Conservation (phyloP, 2,113 vertebrate species). For the Ageneiosus marmoratus region DNA sequence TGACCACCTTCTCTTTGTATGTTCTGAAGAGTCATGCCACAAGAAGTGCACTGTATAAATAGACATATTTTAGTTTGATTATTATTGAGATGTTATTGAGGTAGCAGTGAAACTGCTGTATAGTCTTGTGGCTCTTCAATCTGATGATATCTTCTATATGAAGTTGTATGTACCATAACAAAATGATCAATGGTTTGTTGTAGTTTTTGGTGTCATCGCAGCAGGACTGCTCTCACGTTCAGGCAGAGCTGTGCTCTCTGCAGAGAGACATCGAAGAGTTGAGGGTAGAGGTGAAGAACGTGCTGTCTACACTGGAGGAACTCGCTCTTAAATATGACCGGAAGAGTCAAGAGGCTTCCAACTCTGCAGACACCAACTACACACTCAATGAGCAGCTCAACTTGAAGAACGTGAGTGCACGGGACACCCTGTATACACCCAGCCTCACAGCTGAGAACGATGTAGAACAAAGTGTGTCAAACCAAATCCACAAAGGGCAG, state of each 20-base stretch:
- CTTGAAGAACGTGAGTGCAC: constrained; percentile 77
- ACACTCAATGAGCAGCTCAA: constrained; percentile 85
- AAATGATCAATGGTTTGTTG: neutral
- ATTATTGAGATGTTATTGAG: too few species aligned
- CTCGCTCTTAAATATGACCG: constrained; percentile 92
- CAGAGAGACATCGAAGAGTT: constrained; percentile 91
- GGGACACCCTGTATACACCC: neutral
- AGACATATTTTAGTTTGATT: too few species aligned
- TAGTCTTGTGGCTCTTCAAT: neutral
- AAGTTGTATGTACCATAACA: neutral
- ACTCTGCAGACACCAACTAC: constrained; percentile 78
- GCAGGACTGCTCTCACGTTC: constrained; percentile 88
- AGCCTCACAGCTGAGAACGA: neutral
- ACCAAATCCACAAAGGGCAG: too few species aligned
- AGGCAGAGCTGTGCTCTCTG: constrained; percentile 88
- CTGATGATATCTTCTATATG: neutral
- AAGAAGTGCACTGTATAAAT: neutral
- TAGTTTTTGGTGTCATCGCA: constrained; percentile 89
- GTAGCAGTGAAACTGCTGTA: neutral
- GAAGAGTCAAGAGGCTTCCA: constrained; percentile 90
- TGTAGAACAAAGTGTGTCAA: too few species aligned
- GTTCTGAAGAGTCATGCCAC: neutral
- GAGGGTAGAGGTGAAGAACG: constrained; percentile 93
- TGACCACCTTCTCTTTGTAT: neutral
- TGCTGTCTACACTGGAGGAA: constrained; percentile 92